Conservation (phyloP, 1,140 invertebrate genomes). For the Philopotamus ludificatus region DNA sequence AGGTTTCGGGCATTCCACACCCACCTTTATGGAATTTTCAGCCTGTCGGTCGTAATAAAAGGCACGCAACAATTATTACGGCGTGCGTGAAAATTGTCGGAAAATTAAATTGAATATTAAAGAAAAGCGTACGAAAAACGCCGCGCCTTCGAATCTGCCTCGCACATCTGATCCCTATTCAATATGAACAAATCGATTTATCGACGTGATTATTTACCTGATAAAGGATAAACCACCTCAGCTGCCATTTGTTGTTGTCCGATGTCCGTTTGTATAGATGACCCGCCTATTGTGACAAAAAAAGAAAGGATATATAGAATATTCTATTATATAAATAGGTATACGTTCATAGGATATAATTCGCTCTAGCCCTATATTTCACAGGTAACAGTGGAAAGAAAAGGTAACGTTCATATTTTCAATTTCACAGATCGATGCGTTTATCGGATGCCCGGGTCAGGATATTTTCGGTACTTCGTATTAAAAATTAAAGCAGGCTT, state of each 20-base stretch:
- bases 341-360: too few species aligned
- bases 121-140: neutral
- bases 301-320: neutral
- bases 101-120: too few species aligned
- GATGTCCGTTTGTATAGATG: constrained; percentile 84
- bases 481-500: too few species aligned
- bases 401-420: too few species aligned
- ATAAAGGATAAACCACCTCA: constrained; percentile 87
- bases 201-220: constrained; percentile 60
- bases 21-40: constrained; percentile 3
- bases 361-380: too few species aligned
- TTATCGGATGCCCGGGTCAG: too few species aligned
- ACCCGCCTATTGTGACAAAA: constrained; percentile 57
- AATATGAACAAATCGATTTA: neutral
- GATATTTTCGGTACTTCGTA: too few species aligned
- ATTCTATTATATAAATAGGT: too few species aligned
- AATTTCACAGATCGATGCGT: too few species aligned
- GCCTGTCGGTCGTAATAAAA: neutral
- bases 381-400: too few species aligned
- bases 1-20: constrained; percentile 6
- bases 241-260: constrained; percentile 86
- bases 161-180: neutral
- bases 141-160: neutral
- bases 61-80: constrained; percentile 11
- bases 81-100: neutral